Evolutionary conservation across 2,888 invertebrate genomes (phyloP).

Genomic region (Microctonus brassicae): DNA sequence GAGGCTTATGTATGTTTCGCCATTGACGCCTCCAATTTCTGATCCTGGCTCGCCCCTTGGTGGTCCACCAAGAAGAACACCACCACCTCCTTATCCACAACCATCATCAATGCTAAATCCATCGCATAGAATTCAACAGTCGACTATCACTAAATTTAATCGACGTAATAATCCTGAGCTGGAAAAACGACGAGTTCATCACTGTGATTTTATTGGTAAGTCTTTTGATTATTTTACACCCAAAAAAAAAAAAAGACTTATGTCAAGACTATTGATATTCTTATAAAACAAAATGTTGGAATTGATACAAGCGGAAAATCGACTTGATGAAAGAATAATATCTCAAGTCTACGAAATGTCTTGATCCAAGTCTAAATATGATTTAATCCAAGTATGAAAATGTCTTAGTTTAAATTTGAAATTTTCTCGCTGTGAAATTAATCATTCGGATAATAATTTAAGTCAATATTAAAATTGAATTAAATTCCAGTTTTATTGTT

Average conservation of each 20-base stretch:
- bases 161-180: constrained; percentile 96
- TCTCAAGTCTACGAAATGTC: constrained; percentile 43
- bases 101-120: constrained; percentile 68
- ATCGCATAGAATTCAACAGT: constrained; percentile 60
- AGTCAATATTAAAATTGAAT: too few relatives aligned
- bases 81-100: constrained; percentile 83
- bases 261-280: too few relatives aligned
- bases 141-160: constrained; percentile 79
- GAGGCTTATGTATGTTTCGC: constrained; percentile 84
- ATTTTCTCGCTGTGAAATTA: too few relatives aligned
- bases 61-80: constrained; percentile 78
- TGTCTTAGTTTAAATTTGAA: too few relatives aligned
- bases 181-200: constrained; percentile 95
- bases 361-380: too few relatives aligned
- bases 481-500: too few relatives aligned
- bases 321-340: too few relatives aligned
- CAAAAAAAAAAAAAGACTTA: too few relatives aligned
- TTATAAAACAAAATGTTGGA: too few relatives aligned
- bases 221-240: background rate
- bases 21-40: constrained; percentile 88
- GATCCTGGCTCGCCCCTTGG: constrained; percentile 84
- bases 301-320: too few relatives aligned
- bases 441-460: too few relatives aligned
- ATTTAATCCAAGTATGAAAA: too few relatives aligned
- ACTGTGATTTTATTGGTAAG: constrained; percentile 94